Evolutionary conservation across 2,888 invertebrate species (phyloP).

Genomic region (Stegophylla sp.): DNA sequence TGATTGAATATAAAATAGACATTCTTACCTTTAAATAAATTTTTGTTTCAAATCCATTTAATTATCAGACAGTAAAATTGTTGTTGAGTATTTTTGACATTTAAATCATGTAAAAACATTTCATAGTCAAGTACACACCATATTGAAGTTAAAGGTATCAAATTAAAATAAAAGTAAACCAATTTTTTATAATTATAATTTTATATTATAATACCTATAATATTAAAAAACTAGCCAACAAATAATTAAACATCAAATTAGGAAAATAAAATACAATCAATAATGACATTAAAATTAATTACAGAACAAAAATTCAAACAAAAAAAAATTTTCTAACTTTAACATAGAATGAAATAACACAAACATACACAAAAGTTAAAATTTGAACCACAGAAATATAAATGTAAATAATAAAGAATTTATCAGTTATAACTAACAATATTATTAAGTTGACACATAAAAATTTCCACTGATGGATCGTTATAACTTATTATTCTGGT

Average conservation of each 20-base stretch:
- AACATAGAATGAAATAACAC: slow-evolving; percentile 43
- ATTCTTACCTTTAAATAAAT: too few species aligned
- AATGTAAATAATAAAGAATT: slow-evolving; percentile 10
- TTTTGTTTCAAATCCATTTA: too few species aligned
- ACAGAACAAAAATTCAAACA: slow-evolving; percentile 33
- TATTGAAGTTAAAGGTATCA: too few species aligned
- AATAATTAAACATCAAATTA: slow-evolving; percentile 57
- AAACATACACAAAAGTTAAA: slow-evolving; percentile 18
- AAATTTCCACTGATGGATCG: slow-evolving; percentile 8
- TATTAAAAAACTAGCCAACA: slow-evolving; percentile 58
- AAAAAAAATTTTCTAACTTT: slow-evolving; percentile 32
- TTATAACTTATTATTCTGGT: slow-evolving; percentile 29
- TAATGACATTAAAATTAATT: slow-evolving; percentile 45
- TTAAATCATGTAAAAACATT: not conserved
- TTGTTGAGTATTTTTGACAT: too few species aligned
- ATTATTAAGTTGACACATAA: not conserved
- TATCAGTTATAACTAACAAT: slow-evolving; percentile 34
- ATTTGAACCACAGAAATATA: slow-evolving; percentile 1
- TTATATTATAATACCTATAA: slow-evolving; percentile 38
- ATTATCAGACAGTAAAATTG: too few species aligned
- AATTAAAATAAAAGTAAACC: not conserved
- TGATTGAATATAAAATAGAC: too few species aligned
- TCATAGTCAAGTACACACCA: too few species aligned
- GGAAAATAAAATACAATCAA: slow-evolving; percentile 44
- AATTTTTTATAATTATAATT: slow-evolving; percentile 11